Evolutionary conservation across 2,113 vertebrate genomes (phyloP).

Genomic region (Cacatua alba): DNA sequence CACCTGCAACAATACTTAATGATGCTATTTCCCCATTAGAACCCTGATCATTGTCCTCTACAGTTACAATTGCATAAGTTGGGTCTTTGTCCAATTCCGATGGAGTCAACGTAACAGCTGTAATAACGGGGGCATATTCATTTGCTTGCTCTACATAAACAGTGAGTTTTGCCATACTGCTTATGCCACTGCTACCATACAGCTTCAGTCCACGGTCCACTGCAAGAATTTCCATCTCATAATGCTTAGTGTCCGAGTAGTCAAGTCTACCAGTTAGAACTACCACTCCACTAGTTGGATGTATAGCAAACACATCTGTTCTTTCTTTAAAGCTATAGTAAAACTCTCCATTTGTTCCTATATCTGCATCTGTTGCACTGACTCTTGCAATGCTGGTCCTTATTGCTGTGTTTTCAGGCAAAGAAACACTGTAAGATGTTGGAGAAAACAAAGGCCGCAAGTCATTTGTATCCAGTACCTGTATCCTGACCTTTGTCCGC

Average conservation of each 20-base stretch:
- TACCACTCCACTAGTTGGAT: slow-evolving; percentile 92
- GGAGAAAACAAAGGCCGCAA: slow-evolving; percentile 95
- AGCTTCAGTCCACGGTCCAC: slow-evolving; percentile 96
- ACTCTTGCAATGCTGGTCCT: slow-evolving; percentile 92
- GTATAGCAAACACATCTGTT: slow-evolving; percentile 95
- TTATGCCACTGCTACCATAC: slow-evolving; percentile 95
- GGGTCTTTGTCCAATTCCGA: slow-evolving; percentile 87
- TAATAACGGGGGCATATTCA: slow-evolving; percentile 85
- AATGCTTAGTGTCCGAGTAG: slow-evolving; percentile 82
- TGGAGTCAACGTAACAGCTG: slow-evolving; percentile 81
- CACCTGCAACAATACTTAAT: slow-evolving; percentile 90
- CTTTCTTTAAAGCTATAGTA: slow-evolving; percentile 97
- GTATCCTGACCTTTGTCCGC: slow-evolving; percentile 84
- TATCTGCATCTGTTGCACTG: slow-evolving; percentile 95
- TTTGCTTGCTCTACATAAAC: slow-evolving; percentile 92
- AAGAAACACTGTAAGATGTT: slow-evolving; percentile 92
- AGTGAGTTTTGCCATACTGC: slow-evolving; percentile 92
- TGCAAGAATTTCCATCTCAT: slow-evolving; percentile 93
- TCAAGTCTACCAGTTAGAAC: slow-evolving; percentile 91
- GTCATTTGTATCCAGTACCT: slow-evolving; percentile 97
- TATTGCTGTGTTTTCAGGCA: slow-evolving; percentile 91
- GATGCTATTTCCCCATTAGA: slow-evolving; percentile 93
- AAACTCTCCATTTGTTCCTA: slow-evolving; percentile 97
- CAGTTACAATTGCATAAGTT: slow-evolving; percentile 86
- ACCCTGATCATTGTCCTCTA: slow-evolving; percentile 91